A percentile compares a stretch with the other conserved stretches of the same genome.
phyloP scores from a whole-genome alignment of 2,797 vertebrate genomes.

The Oreortyx pictus region DNA sequence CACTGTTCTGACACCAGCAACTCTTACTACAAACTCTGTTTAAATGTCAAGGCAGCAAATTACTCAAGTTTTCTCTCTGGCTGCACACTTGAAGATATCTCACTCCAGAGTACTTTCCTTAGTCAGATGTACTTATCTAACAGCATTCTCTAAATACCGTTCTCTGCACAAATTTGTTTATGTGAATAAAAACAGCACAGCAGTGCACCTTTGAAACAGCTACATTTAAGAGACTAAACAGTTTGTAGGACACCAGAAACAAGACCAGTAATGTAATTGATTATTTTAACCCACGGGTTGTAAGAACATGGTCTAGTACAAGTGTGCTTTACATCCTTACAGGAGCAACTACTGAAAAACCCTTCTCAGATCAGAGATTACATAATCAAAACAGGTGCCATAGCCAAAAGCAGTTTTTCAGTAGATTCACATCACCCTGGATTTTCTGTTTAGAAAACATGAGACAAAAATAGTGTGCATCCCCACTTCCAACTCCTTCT shows the following conservation, averaged over 20 bases:
- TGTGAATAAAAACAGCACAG: background rate
- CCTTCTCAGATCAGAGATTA: background rate
- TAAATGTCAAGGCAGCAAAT: slow-evolving; percentile 38
- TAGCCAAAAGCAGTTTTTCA: background rate
- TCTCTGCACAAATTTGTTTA: background rate
- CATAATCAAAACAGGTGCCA: background rate
- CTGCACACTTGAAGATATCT: background rate
- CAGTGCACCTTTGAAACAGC: background rate
- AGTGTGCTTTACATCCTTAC: background rate
- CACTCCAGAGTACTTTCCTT: background rate
- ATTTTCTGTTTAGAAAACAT: background rate
- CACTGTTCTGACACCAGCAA: background rate
- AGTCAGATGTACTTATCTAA: accelerated
- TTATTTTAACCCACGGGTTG: background rate
- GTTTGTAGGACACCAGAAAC: background rate
- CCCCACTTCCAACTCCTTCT: background rate
- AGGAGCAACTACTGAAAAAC: background rate
- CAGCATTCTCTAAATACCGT: background rate
- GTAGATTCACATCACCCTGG: background rate
- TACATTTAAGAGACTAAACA: background rate
- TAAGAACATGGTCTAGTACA: background rate
- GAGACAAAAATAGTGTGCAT: background rate
- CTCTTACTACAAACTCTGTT: slow-evolving; percentile 30
- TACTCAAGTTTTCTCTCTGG: background rate
- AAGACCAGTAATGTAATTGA: background rate